Base-by-base conservation (phyloP, 2,797 vertebrate species). In the Arremon aurantiirostris region DNA sequence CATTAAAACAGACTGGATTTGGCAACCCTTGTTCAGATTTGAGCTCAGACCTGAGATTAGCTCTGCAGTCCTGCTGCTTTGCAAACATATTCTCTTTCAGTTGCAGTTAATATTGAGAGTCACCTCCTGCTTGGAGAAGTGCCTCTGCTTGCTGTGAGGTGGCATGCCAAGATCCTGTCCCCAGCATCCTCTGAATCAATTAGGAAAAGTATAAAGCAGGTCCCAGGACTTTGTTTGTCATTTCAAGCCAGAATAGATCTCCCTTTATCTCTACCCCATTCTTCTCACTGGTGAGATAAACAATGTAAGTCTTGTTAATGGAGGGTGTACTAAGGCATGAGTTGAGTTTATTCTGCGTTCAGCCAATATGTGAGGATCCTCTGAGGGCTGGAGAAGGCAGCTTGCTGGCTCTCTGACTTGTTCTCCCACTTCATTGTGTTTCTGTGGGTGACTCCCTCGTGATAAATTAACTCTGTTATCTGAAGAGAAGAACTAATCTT, bases 401-500 rank as follows among this genome's bases (percentile, higher is more conserved):
- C 32, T 80, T 34, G 72, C 87, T 95, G 72, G 72, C 96, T 90
- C 93, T 88, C 55, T 18, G 50, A 95, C 91, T 91, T 61, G 82
- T 88, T 95, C 92, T 95, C 85, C 80, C 55, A 72, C 79, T 96
- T 92, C 80, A 83, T 91, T 93, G 89, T 93, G 87, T 91, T 96
- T 86, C 80, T 95, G 24, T 86, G 65, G 91, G 89, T 2, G 0
- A 82, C 95, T 95, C 95, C 89, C 84, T 59, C 4, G 41, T 86
- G 86, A 86, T 91, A 73, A 95, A 96, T 90, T 47, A 84, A 46
- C 77, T 70, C 0, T 57, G 44, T 56, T 68, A 52, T 84, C 91
- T 80, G 80, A 70, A 83, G 81, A 82, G 55, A 73, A 71, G 66
- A 73, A 71, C 60, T 86, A 77, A 94, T 91, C 85, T 94, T 37